phyloP scores from a whole-genome alignment of 2,888 invertebrate species.

The Ophioninae sp. region DNA sequence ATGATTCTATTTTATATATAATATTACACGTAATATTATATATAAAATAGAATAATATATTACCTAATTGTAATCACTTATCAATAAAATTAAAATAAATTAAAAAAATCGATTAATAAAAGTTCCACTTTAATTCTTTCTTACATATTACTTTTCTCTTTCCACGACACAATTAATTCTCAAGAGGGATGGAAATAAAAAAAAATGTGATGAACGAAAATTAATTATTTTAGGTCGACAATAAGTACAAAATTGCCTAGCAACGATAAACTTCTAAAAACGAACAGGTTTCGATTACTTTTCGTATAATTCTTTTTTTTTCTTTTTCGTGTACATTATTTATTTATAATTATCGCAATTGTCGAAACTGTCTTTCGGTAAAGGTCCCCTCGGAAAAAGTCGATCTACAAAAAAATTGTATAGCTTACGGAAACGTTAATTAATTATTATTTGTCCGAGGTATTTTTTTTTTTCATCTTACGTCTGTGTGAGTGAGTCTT shows the following conservation, averaged over 20 bases:
- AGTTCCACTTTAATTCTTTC: constrained; percentile 26
- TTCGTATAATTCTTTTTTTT: constrained; percentile 19
- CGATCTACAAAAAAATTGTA: constrained; percentile 31
- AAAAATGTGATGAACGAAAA: constrained; percentile 14
- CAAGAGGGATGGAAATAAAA: background rate
- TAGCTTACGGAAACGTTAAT: constrained; percentile 18
- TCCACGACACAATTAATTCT: constrained; percentile 8
- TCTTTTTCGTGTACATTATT: constrained; percentile 10
- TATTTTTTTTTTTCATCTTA: constrained; percentile 18
- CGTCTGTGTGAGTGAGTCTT: background rate
- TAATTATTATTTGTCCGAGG: constrained; percentile 43
- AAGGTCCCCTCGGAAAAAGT: constrained; percentile 36
- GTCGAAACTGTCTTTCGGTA: constrained; percentile 38
- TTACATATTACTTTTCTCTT: constrained; percentile 32
- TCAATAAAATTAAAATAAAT: background rate
- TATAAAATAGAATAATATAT: background rate
- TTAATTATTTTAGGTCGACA: constrained; percentile 64
- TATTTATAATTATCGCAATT: constrained; percentile 12
- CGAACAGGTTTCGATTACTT: constrained; percentile 28
- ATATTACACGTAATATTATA: background rate
- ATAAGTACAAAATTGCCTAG: constrained; percentile 78
- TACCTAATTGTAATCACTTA: background rate
- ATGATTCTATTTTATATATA: background rate
- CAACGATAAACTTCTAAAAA: constrained; percentile 53
- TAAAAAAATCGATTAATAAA: constrained; percentile 4